These are phyloP conservation scores for Saguinus imperator DNA, from an alignment of 2,113 vertebrate genomes.

Conservation along the genomic window DNA sequence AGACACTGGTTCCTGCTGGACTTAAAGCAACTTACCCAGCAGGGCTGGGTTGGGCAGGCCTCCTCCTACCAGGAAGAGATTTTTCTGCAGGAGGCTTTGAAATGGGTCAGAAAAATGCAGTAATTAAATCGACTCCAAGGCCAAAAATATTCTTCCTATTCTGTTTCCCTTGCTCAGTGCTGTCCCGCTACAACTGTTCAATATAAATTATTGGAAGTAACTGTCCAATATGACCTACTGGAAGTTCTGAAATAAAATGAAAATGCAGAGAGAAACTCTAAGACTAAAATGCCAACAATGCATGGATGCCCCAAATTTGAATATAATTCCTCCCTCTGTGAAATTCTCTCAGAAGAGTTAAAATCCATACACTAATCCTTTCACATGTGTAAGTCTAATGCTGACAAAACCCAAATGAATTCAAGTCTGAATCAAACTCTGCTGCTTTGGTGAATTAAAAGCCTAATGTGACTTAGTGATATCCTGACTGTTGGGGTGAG, in stretches of 20 bases:
- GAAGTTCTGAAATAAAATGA: constrained; percentile 7
- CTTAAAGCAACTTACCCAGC: neutral
- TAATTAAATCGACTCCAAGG: constrained; percentile 21
- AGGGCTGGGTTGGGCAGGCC: neutral
- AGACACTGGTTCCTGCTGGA: neutral
- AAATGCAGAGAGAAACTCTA: neutral
- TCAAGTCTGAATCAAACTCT: neutral
- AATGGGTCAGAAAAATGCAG: constrained; percentile 41
- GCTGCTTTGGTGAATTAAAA: neutral
- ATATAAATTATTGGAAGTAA: neutral
- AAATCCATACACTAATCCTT: neutral
- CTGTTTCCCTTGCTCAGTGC: neutral
- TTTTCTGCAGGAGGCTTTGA: neutral
- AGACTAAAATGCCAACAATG: constrained; percentile 10
- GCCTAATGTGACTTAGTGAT: neutral
- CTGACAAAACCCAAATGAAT: neutral
- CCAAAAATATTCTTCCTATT: neutral
- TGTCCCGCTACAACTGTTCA: neutral
- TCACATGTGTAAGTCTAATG: neutral
- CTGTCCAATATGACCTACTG: neutral
- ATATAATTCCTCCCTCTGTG: neutral
- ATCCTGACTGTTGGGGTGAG: neutral
- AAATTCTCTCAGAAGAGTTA: constrained; percentile 27
- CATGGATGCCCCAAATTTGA: neutral
- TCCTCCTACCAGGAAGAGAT: neutral